Evolutionary conservation across 2,797 vertebrate species (phyloP), one percentile per base, ranked within the genome.

Genomic region (Scleropages formosus): DNA sequence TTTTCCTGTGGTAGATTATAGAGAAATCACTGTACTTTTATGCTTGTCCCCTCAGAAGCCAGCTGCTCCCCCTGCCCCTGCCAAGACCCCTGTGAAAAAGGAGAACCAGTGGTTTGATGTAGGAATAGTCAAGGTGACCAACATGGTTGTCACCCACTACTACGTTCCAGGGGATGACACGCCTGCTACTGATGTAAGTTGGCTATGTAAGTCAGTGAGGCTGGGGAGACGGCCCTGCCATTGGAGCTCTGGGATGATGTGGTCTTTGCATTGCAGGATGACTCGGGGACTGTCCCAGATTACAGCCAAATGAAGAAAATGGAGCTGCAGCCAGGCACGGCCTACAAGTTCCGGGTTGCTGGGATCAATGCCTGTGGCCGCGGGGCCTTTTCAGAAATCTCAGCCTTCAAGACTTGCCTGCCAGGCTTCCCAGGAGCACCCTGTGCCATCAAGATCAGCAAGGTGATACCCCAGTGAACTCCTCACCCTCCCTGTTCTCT

Each of bases 361-460:
- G 96, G 93, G 44, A 93, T 98, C 78, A 98, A 98, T 0, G 94
- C 95, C 64, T 97, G 96, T 1, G 96, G 96, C n/a, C 95, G 95
- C 4, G 96, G 96, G 0, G 77, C 95, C 6, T 97, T 96, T 88
- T 96, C 95, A 0, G 96, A 98, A 87, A 96, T 98, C 22, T 97
- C 96, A 0, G 96, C 96, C 51, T 98, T 98, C 84, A 97, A 97
- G 86, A 97, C 96, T 0, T 98, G 96, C 73, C 87, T 98, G 79
- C 96, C 96, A 67, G 96, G 96, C 67, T 98, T 98, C 88, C 96
- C 96, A 0, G 96, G 96, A 11, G 96, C 96, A 8, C 96, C 96
- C 1, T 97, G 96, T 77, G 96, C 96, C 89, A 98, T 98, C 88
- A 98, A 97, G 88, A 98, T 98, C 84, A 98, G 96, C 93, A 98